Percentiles rank a stretch among this genome's conserved stretches.
phyloP scores from a whole-genome alignment of 92 coral and sea anemone genomes.

The Isaurus tuberculatus region DNA sequence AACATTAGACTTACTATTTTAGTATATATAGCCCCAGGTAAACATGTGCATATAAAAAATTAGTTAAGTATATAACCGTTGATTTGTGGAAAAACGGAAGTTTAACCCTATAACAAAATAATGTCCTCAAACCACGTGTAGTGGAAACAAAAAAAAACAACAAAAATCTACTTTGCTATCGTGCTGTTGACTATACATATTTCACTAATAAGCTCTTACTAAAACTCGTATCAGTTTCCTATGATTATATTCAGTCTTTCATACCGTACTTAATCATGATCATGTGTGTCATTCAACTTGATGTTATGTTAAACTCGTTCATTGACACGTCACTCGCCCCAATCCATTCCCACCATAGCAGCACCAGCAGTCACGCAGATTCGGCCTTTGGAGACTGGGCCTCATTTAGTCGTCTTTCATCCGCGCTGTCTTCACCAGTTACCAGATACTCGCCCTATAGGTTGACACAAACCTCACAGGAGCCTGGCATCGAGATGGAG shows the following conservation, averaged over 20 bases:
- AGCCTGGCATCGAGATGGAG: slow-evolving; percentile 27
- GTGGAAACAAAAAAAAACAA: too few relatives aligned
- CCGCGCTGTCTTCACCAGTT: slow-evolving; percentile 70
- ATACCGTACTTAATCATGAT: slow-evolving; percentile 31
- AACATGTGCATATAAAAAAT: too few relatives aligned
- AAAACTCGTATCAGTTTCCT: neutral
- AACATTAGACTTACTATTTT: neutral
- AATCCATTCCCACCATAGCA: slow-evolving; percentile 71
- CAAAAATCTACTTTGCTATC: too few relatives aligned
- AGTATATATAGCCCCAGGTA: too few relatives aligned
- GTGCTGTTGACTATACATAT: too few relatives aligned
- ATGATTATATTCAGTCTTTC: neutral
- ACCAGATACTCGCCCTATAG: slow-evolving; percentile 63
- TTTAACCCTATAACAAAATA: too few relatives aligned
- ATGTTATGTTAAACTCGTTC: slow-evolving; percentile 38
- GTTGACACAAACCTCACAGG: slow-evolving; percentile 54
- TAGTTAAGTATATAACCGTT: too few relatives aligned
- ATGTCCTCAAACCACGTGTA: too few relatives aligned
- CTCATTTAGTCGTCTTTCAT: slow-evolving; percentile 55
- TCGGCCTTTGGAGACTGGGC: slow-evolving; percentile 79
- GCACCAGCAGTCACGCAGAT: slow-evolving; percentile 81
- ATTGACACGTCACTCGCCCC: slow-evolving; percentile 45
- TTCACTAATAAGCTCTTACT: too few relatives aligned
- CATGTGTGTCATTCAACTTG: slow-evolving; percentile 40
- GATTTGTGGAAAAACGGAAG: too few relatives aligned